These are phyloP conservation scores for Crossocerus cetratus DNA, from an alignment of 2,888 invertebrate species.

Conservation along the genomic window DNA sequence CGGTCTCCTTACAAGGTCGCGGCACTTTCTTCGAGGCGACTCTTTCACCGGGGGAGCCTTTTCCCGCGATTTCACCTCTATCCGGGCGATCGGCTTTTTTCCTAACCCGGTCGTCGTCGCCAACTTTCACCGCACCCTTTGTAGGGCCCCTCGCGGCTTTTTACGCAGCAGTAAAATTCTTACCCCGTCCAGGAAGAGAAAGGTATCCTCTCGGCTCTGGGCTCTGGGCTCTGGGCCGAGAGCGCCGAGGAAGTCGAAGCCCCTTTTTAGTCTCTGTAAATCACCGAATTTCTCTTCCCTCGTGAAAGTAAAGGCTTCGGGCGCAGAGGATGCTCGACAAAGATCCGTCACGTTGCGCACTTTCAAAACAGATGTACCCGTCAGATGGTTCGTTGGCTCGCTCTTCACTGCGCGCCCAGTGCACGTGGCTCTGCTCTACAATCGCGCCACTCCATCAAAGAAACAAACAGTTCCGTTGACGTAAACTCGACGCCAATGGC, in stretches of 20 bases:
- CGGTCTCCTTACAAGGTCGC: conserved; percentile 25
- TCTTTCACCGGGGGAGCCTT: conserved; percentile 17
- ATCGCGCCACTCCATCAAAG: too few species aligned
- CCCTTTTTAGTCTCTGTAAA: conserved; percentile 58
- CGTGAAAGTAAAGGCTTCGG: conserved; percentile 72
- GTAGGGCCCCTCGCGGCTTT: conserved; percentile 39
- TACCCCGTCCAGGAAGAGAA: conserved; percentile 51
- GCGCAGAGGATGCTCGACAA: conserved; percentile 45
- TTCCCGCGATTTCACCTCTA: conserved; percentile 26
- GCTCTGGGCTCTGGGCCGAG: too few species aligned
- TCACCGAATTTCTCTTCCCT: conserved; percentile 52
- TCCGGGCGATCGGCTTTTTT: conserved; percentile 35
- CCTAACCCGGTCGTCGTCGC: conserved; percentile 37
- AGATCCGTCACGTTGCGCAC: conserved; percentile 40
- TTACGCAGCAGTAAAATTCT: conserved; percentile 56
- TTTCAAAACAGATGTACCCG: neutral
- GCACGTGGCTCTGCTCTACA: too few species aligned
- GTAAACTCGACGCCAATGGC: neutral
- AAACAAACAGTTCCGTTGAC: neutral
- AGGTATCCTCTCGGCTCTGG: too few species aligned
- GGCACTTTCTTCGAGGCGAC: conserved; percentile 19
- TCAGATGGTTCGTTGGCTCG: too few species aligned
- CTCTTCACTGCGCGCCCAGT: too few species aligned
- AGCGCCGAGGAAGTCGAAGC: conserved; percentile 37
- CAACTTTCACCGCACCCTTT: conserved; percentile 68